Evolutionary conservation across 2,888 invertebrate genomes (phyloP).

Genomic region (Ochropleura leucogaster): DNA sequence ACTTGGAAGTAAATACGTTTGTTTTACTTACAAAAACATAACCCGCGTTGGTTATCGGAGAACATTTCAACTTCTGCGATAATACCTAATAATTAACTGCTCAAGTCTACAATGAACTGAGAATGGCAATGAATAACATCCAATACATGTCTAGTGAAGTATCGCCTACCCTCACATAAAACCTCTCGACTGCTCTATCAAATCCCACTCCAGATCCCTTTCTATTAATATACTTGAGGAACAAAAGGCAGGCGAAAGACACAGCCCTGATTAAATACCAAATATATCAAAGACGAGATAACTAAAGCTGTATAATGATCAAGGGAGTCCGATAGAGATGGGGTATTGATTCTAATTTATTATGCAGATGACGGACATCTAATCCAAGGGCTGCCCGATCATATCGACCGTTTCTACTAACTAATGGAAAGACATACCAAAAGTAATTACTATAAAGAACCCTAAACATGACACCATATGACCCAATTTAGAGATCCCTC

Average conservation of each 20-base stretch:
- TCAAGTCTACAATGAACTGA: constrained; percentile 11
- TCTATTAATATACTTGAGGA: constrained; percentile 56
- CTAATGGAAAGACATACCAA: constrained; percentile 73
- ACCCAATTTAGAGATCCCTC: constrained; percentile 50
- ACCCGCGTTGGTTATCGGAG: not conserved
- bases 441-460: constrained; percentile 72
- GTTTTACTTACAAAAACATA: constrained; percentile 17
- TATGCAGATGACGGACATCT: constrained; percentile 76
- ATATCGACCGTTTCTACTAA: constrained; percentile 72
- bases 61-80: constrained; percentile 17
- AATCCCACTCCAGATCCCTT: constrained; percentile 55
- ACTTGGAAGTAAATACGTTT: constrained; percentile 4
- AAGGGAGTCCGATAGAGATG: constrained; percentile 68
- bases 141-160: constrained; percentile 36
- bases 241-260: constrained; percentile 57
- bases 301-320: constrained; percentile 71
- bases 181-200: constrained; percentile 56
- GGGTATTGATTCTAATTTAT: constrained; percentile 78
- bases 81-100: constrained; percentile 25
- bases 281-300: constrained; percentile 62
- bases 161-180: constrained; percentile 41
- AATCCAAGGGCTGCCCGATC: constrained; percentile 73
- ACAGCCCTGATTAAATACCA: constrained; percentile 58
- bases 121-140: constrained; percentile 35
- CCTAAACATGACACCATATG: constrained; percentile 51